Percentiles rank a stretch among this genome's conserved stretches.
Conservation (phyloP, 2,888 invertebrate species). For the Sthenelais limicola region DNA sequence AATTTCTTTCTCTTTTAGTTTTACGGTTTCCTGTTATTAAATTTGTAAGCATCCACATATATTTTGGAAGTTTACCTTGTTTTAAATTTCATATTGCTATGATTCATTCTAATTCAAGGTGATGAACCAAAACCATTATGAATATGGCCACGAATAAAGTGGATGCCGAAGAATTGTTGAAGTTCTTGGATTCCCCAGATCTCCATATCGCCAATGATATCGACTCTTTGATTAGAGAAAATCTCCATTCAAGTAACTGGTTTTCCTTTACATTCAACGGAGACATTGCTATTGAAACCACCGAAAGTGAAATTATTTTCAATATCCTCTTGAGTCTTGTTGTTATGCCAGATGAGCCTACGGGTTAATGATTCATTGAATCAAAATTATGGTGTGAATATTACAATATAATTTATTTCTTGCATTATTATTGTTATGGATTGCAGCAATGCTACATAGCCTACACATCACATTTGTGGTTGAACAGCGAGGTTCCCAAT, state of each 20-base stretch:
- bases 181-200: constrained; percentile 18
- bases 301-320: not conserved
- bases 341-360: not conserved
- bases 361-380: no score
- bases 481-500: no score
- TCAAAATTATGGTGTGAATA: not conserved
- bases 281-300: not conserved
- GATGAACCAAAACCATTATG: no score
- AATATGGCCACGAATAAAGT: constrained; percentile 18
- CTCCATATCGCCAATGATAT: constrained; percentile 17
- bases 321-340: not conserved
- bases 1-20: no score
- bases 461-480: no score
- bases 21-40: no score
- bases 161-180: constrained; percentile 24
- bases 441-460: no score
- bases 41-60: no score
- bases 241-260: constrained; percentile 10
- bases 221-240: constrained; percentile 30
- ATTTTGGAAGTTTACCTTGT: no score
- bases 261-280: not conserved
- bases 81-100: no score
- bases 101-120: no score
- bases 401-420: constrained; percentile 1
- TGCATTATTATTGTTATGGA: no score